Evolutionary conservation across 2,797 vertebrate species (phyloP).

Genomic region (Glossophaga mutica): DNA sequence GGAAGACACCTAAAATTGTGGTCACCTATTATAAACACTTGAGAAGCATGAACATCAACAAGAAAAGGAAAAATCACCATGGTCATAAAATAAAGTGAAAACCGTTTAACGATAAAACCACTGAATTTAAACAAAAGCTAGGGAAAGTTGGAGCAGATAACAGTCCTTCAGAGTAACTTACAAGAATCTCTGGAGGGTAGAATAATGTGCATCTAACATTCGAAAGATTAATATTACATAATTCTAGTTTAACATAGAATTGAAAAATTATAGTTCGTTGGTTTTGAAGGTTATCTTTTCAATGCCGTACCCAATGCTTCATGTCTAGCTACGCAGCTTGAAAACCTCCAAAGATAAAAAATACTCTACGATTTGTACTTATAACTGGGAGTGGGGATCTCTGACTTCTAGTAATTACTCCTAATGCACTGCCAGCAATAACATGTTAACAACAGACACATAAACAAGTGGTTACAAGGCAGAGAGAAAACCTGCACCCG

Average conservation of each 20-base stretch:
- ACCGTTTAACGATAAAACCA: neutral
- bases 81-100: neutral
- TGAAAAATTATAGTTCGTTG: neutral
- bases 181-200: neutral
- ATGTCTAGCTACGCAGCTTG: neutral
- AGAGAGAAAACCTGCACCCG: neutral
- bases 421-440: neutral
- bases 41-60: neutral
- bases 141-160: neutral
- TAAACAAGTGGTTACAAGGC: neutral
- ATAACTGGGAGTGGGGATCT: rapidly evolving
- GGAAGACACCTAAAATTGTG: neutral
- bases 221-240: neutral
- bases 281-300: neutral
- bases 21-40: neutral
- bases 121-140: neutral
- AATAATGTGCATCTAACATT: neutral
- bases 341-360: neutral
- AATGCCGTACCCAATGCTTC: neutral
- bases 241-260: neutral
- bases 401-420: neutral
- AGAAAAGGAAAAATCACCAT: neutral
- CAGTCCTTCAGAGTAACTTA: neutral
- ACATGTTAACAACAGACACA: neutral
- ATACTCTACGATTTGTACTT: neutral